Evolutionary conservation across 2,113 vertebrate genomes (phyloP), one percentile per base, ranked within the genome.

Genomic region (Chionodraco myersi): DNA sequence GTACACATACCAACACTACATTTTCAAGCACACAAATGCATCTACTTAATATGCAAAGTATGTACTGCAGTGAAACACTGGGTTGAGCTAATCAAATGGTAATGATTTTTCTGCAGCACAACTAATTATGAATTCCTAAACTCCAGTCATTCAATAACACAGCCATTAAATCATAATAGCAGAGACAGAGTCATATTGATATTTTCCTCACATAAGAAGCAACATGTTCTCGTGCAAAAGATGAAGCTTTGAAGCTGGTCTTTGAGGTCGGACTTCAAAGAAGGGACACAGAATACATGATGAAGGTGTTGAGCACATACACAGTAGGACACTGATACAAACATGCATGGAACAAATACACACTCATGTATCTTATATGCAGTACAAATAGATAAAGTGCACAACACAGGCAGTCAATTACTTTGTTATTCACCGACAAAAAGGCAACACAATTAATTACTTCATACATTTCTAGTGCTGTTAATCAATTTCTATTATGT

Each of bases 201-300:
- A 93, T 93, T 93, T 92, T 75, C 76, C 90, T 91, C 93, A 91
- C 91, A 94, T 53, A 70, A 82, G 75, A 80, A 87, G 82, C 75
- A 82, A 85, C 86, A 87, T 82, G 85, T 74, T 80, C 77, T 78
- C 68, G 30, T 73, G 78, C 76, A 67, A 61, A 73, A 83, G 77
- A 79, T 52, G 77, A 80, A 64, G 73, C 93, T 94, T 94, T 94
- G 91, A 94, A 93, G 92, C 86, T 21, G 53, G 48, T 84, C 88
- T 93, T 92, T 92, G 89, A 93, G 91, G 89, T 77, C 71, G 41
- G 67, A 85, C 89, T 90, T 94, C 90, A 94, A 94, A 93, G 86
- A 65, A 53, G 44, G 36, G 21, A 54, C 58, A 8, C 79, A 62
- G 60, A 68, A 68, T 66, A 86, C 80, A 81, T 85, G 86, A 84